Conservation (phyloP, 2,888 invertebrate genomes). For the Dasypogon diadema region DNA sequence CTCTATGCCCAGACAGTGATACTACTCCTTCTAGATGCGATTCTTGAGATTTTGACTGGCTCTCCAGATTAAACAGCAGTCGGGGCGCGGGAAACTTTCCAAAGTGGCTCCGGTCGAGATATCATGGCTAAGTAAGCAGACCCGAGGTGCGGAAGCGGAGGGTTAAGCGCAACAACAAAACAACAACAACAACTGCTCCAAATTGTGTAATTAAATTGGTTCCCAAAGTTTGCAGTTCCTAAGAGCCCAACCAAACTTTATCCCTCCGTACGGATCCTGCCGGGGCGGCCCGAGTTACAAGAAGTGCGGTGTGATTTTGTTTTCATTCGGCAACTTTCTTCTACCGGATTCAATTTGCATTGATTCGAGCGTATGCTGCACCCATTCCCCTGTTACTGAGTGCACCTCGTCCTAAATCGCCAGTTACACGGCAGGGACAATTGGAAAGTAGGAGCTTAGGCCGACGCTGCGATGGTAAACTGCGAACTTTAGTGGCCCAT, state of each 20-base stretch:
- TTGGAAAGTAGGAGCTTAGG: constrained; percentile 37
- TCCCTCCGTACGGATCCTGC: no score
- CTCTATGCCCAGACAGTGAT: not conserved
- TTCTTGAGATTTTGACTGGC: not conserved
- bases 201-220: constrained; percentile 21
- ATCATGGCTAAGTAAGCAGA: not conserved
- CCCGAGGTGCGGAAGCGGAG: not conserved
- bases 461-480: not conserved
- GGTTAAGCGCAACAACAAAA: not conserved
- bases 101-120: not conserved
- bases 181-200: not conserved
- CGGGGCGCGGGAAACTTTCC: not conserved
- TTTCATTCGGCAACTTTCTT: constrained; percentile 39
- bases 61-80: not conserved
- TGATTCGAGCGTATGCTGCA: constrained; percentile 29
- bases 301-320: constrained; percentile 36
- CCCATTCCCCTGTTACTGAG: no score
- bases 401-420: constrained; percentile 12
- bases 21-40: no score
- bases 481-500: not conserved
- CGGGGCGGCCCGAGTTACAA: constrained; percentile 17
- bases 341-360: constrained; percentile 43
- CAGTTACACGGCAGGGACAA: constrained; percentile 30
- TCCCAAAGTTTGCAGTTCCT: constrained; percentile 36
- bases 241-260: constrained; percentile 20